Conservation (phyloP, 2,888 invertebrate species). For the Taphrorychus bicolor region DNA sequence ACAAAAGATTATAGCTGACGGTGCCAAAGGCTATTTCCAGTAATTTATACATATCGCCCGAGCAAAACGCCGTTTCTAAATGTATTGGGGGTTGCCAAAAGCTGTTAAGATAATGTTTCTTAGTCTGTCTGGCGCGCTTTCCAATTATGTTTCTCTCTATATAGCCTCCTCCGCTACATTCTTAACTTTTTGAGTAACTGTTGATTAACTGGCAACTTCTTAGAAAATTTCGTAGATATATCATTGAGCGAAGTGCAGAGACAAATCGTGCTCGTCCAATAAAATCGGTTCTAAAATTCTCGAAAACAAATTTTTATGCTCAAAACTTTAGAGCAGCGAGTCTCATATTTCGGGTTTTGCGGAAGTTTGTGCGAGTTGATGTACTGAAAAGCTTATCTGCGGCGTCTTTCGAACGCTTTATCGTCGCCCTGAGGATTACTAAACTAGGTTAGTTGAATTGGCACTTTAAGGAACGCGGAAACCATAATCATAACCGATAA, state of each 20-base stretch:
- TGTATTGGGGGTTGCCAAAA: constrained; percentile 38
- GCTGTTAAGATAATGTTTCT: constrained; percentile 35
- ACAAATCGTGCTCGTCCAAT: constrained; percentile 12
- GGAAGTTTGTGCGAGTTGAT: constrained; percentile 44
- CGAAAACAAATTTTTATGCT: constrained; percentile 31
- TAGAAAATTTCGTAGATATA: not conserved
- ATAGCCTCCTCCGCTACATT: not conserved
- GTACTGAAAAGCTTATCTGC: constrained; percentile 45
- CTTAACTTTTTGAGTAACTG: not conserved
- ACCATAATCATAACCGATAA: constrained; percentile 49
- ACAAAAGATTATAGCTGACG: constrained; percentile 41
- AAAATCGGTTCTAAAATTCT: constrained; percentile 5
- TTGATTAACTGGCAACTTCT: not conserved
- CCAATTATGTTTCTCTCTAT: constrained; percentile 13
- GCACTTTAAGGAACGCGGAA: constrained; percentile 45
- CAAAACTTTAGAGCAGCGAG: constrained; percentile 26
- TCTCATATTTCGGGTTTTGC: constrained; percentile 32
- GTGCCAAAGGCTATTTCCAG: constrained; percentile 39
- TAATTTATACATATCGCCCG: constrained; percentile 38
- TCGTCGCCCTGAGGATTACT: constrained; percentile 44
- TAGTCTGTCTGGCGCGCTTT: constrained; percentile 13
- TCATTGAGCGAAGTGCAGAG: not conserved
- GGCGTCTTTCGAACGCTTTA: constrained; percentile 44
- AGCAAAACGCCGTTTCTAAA: constrained; percentile 26
- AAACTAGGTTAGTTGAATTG: constrained; percentile 50